Evolutionary conservation across 2,113 vertebrate genomes (phyloP).

Genomic region (Etia nguti): DNA sequence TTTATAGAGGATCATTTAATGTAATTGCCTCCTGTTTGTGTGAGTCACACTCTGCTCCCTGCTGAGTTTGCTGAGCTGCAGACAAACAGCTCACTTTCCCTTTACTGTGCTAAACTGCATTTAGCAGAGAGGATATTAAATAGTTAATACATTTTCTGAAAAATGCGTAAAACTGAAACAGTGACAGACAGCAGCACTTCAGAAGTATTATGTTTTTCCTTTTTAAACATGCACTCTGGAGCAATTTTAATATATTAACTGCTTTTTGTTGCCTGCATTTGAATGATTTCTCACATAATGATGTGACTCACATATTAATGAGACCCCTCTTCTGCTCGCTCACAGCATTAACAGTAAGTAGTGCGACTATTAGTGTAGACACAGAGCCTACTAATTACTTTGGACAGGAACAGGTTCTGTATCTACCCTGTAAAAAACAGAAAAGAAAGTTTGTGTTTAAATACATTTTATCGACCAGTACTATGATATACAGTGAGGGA

Average conservation of each 20-base stretch:
- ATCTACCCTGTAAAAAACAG: accelerated
- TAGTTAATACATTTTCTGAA: neutral
- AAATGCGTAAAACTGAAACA: neutral
- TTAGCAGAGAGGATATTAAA: neutral
- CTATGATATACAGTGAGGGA: neutral
- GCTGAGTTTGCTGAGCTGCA: neutral
- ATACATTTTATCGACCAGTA: neutral
- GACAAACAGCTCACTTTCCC: neutral
- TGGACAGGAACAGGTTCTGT: accelerated
- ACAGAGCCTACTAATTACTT: neutral
- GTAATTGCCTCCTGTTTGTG: neutral
- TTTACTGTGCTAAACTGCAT: neutral
- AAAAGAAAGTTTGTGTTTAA: neutral
- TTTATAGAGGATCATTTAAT: neutral
- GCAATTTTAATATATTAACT: neutral
- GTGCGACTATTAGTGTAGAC: neutral
- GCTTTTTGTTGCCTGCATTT: neutral
- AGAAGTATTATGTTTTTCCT: neutral
- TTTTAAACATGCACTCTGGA: neutral
- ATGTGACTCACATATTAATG: neutral
- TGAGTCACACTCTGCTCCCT: neutral
- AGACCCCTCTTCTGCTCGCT: neutral
- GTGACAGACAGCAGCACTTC: neutral
- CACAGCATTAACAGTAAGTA: neutral
- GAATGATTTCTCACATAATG: neutral